Base-by-base conservation (phyloP, 2,888 invertebrate species). In the Ophonus ardosiacus region DNA sequence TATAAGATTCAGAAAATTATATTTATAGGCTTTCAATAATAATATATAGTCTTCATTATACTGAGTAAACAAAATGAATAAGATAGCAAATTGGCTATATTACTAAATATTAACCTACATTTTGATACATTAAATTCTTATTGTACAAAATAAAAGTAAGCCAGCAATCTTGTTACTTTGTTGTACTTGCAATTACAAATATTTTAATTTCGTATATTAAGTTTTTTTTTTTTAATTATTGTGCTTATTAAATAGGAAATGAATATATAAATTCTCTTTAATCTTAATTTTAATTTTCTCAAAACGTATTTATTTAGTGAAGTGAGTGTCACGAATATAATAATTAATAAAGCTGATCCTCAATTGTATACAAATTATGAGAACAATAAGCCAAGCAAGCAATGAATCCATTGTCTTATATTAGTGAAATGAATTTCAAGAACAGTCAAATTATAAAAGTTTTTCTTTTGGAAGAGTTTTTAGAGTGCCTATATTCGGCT, bases 1-100 rank as follows among this genome's bases (percentile, higher is more conserved):
- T 71, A 71, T 40, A 71, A 71, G n/a, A 24, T 65, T 1, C 15
- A 65, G 24, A 24, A 65, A 40, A 71, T 71, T 71, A 40, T 71
- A 71, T 71, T 43, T 51, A 13, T 51, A 13, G 43, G 13, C 13
- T 51, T 51, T 8, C 43, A 51, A 51, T 13, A 51, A 51, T 13
- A 51, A 51, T 13, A 51, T 51, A 51, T 31, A 31, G 31, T 31
- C 31, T 31, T 31, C 31, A 31, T 31, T 31, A 21, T 21, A 31
- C 31, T 31, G 31, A 31, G 31, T 31, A 31, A 31, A 31, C 31
- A 31, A 31, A 31, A 31, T 31, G 31, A 31, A 31, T 31, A 31
- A 31, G 31, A 31, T 3, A 31, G 31, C 6, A 31, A 31, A 31
- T 31, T 31, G 31, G 31, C 31, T 31, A 31, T 31, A 31, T 17